These are phyloP conservation scores for Peucedramus taeniatus DNA, from an alignment of 2,113 vertebrate genomes.

Conservation along the genomic window DNA sequence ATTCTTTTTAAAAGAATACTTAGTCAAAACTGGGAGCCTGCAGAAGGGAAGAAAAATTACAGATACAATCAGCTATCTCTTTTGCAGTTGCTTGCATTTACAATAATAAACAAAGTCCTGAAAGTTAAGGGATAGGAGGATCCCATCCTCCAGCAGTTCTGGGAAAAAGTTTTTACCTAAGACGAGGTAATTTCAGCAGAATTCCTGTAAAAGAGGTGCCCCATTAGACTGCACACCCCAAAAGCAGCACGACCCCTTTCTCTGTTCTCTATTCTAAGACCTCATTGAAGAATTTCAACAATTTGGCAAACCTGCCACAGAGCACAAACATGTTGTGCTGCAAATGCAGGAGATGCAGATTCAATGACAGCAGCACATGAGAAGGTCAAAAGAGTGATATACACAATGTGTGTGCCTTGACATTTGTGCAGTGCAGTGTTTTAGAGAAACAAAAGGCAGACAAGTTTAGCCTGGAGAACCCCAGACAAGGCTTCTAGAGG, in stretches of 20 bases:
- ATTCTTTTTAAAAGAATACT: constrained; percentile 38
- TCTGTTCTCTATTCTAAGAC: not conserved
- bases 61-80: constrained; percentile 47
- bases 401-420: not conserved
- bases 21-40: constrained; percentile 35
- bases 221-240: not conserved
- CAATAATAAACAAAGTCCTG: constrained; percentile 12
- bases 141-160: not conserved
- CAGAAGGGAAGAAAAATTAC: constrained; percentile 10
- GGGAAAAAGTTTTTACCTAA: not conserved
- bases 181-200: not conserved
- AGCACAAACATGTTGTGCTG: not conserved
- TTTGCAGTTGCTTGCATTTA: constrained; percentile 5
- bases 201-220: not conserved
- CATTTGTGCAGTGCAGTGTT: not conserved
- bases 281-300: not conserved
- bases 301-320: not conserved
- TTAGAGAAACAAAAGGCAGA: not conserved
- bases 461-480: not conserved
- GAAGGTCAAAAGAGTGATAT: not conserved
- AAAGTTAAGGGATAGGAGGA: not conserved
- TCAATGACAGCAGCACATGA: not conserved
- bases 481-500: not conserved
- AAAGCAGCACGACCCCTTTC: not conserved
- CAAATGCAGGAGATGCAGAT: not conserved